Conservation (phyloP, 2,797 vertebrate species). For the Phataginus tricuspis region DNA sequence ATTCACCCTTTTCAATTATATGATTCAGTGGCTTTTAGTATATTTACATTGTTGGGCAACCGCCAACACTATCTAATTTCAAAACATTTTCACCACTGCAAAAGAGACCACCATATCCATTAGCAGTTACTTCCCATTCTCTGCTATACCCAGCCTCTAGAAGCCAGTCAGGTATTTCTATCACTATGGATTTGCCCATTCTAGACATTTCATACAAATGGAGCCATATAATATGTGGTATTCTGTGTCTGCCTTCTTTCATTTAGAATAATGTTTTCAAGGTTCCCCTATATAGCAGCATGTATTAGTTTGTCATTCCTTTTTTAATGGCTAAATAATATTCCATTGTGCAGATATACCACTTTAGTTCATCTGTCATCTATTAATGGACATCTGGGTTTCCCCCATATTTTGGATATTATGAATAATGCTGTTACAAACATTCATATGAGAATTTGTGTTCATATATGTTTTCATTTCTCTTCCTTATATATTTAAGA, state of each 20-base stretch:
- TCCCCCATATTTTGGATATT: background rate
- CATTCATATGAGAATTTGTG: background rate
- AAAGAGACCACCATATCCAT: background rate
- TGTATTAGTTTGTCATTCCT: background rate
- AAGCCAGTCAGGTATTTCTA: background rate
- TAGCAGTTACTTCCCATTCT: background rate
- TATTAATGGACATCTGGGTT: background rate
- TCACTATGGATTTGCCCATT: background rate
- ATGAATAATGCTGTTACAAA: background rate
- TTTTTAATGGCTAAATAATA: background rate
- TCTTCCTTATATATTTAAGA: background rate
- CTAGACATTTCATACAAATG: background rate
- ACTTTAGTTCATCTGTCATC: background rate
- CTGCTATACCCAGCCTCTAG: fast-evolving
- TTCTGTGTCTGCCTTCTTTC: background rate
- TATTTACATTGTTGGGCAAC: background rate
- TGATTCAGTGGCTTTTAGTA: background rate
- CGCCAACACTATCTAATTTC: background rate
- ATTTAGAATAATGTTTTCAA: background rate
- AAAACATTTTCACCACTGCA: background rate
- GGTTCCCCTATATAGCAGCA: background rate
- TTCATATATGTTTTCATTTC: background rate
- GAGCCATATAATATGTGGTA: background rate
- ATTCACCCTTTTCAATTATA: background rate
- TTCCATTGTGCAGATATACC: background rate